Evolutionary conservation across 2,797 vertebrate species (phyloP), one percentile per base, ranked within the genome.

Genomic region (Erithacus rubecula): DNA sequence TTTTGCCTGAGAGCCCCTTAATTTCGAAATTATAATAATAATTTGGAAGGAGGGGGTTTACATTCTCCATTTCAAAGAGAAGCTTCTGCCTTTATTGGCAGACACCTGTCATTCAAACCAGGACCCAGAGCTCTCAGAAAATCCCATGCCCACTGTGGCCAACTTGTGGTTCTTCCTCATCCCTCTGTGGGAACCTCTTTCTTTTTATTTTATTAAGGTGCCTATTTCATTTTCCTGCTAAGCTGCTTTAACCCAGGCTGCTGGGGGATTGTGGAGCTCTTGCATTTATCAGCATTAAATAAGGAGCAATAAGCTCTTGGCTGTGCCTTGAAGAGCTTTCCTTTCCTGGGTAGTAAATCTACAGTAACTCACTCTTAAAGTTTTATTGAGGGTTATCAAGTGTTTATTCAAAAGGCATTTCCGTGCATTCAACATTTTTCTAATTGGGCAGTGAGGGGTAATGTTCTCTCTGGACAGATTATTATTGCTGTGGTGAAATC

Each of bases 361-460:
- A 74, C 84, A 91, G 87, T 58, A 90, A 91, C 44, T 90, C 67
- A 65, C 59, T 74, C 84, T 83, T 90, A 79, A 84, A 91, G 91
- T 83, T 95, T 95, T 90, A 96, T 95, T 93, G 91, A 94, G 77
- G 83, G 69, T 96, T 94, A 94, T 94, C 93, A 94, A 96, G 85
- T 94, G 94, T 92, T 96, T 96, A 89, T 94, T 94, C 93, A 67
- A 91, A 96, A 95, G 91, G 77, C 84, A 94, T 95, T 97, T 96
- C 93, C 70, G 39, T 88, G 83, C 69, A 95, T 96, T 96, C 95
- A 97, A 52, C 0, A 0, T 83, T 81, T 59, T 92, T 80, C 77
- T 94, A 88, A 94, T 88, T 90, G 89, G 80, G 56, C 77, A 91
- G 74, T 60, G 76, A 93, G 79, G 37, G 44, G 87, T 67, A 84